phyloP scores from a whole-genome alignment of 1,140 invertebrate genomes.

The Ooceraea biroi region DNA sequence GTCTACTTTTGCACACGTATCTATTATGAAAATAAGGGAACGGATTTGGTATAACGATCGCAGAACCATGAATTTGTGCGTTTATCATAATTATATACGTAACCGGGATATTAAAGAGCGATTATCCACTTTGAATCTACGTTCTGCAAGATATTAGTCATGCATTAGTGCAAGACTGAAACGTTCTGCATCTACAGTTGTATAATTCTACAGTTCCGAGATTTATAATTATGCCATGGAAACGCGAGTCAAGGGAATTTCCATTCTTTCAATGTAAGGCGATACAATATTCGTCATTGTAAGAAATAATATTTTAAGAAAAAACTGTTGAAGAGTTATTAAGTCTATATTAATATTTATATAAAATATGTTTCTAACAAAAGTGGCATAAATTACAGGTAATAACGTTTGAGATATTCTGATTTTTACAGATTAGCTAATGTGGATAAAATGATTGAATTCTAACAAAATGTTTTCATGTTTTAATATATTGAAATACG shows the following conservation, averaged over 20 bases:
- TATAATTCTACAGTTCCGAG: not conserved
- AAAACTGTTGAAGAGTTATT: not conserved
- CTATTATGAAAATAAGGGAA: not conserved
- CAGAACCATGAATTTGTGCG: not conserved
- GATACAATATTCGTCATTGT: not conserved
- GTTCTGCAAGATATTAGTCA: constrained; percentile 21
- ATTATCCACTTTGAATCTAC: constrained; percentile 4
- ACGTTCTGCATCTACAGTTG: not conserved
- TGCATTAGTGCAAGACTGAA: too few relatives aligned
- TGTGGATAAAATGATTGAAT: too few relatives aligned
- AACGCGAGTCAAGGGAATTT: not conserved
- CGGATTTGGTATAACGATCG: constrained; percentile 36
- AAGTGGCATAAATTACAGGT: constrained; percentile 5
- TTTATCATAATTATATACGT: constrained; percentile 7
- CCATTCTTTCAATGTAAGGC: constrained; percentile 41
- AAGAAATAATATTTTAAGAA: not conserved
- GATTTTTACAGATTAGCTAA: constrained; percentile 7
- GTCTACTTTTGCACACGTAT: not conserved
- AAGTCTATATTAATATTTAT: constrained; percentile 8
- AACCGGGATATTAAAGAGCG: not conserved
- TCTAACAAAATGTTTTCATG: too few relatives aligned
- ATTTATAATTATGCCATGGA: constrained; percentile 34
- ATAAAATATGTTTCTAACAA: not conserved
- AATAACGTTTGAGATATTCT: not conserved
- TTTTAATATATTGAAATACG: too few relatives aligned